A percentile compares a stretch with the other conserved stretches of the same genome.
Evolutionary conservation across 2,888 invertebrate genomes (phyloP).

Genomic region (Nomada hirtipes): DNA sequence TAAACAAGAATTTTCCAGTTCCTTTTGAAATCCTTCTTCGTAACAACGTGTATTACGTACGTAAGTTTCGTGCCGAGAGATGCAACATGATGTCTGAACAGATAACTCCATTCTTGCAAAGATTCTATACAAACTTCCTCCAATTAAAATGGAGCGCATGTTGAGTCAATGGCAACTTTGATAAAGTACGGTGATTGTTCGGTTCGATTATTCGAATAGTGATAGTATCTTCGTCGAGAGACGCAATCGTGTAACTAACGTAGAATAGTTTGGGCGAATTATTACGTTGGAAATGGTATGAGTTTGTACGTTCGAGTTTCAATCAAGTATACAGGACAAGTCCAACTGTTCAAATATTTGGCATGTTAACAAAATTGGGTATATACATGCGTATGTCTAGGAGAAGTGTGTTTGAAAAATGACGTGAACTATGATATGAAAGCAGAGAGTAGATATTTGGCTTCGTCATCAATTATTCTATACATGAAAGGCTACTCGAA

Average conservation of each 20-base stretch:
- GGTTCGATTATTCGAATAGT: not conserved
- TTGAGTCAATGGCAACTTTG: not conserved
- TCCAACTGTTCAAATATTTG: no score
- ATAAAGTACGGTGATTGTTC: no score
- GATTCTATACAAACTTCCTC: not conserved
- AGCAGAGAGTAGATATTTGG: no score
- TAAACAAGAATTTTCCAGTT: constrained; percentile 22
- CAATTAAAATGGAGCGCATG: constrained; percentile 16
- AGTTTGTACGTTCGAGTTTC: no score
- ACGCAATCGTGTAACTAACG: not conserved
- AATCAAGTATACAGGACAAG: no score
- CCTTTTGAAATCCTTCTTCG: not conserved
- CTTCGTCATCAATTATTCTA: no score
- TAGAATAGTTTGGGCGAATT: no score
- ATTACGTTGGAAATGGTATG: no score
- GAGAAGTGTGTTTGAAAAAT: no score
- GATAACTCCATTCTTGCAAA: not conserved
- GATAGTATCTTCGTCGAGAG: not conserved
- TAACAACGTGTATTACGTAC: not conserved
- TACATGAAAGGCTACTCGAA: not conserved
- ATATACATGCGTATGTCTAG: no score
- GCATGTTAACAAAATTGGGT: no score
- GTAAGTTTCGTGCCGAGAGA: not conserved
- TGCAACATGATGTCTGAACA: not conserved
- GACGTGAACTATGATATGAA: no score